Evolutionary conservation across 2,113 vertebrate genomes (phyloP), one percentile per base, ranked within the genome.

Genomic region (Tauraco erythrolophus): DNA sequence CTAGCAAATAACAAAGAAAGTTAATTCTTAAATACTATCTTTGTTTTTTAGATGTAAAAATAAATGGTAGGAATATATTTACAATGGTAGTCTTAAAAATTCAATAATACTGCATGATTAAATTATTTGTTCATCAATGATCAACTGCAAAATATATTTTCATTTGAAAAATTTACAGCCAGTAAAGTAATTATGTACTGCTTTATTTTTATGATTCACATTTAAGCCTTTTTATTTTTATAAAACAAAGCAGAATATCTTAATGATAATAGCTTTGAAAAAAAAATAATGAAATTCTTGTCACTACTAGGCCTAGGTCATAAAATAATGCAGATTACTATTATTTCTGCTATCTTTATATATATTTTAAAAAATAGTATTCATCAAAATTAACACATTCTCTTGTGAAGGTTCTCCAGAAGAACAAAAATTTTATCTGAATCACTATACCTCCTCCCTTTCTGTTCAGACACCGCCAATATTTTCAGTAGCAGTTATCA

Each of bases 1-100:
- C 98, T 99, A 72, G 13, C 11, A 93, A 94, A 56, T 53, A 61
- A 51, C 25, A 28, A 94, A 35, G 18, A 60, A 51, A 78, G 13
- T 51, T 61, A 41, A 23, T 50, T 75, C 12, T 79, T 33, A 50
- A 31, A 69, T 70, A 18, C 8, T 62, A 46, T 35, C 19, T 19
- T 31, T 92, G 25, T 76, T 84, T 46, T n/a, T 60, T 12, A 61
- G 92, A 37, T 33, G 11, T n/a, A 77, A 37, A 58, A 27, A 19
- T 14, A 76, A 68, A 23, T 48, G 2, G 22, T 46, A 81, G 37
- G 64, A 72, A 70, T 81, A 65, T 14, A 31, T 19, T 25, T 75
- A 58, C 6, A 72, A 11, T 27, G 51, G 19, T 28, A 50, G 27
- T 30, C 35, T 48, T 79, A 72, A 72, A 84, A 62, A 33, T 50